These are phyloP conservation scores for Pocillopora meandrina DNA, from an alignment of 92 coral and sea anemone genomes.

Conservation along the genomic window DNA sequence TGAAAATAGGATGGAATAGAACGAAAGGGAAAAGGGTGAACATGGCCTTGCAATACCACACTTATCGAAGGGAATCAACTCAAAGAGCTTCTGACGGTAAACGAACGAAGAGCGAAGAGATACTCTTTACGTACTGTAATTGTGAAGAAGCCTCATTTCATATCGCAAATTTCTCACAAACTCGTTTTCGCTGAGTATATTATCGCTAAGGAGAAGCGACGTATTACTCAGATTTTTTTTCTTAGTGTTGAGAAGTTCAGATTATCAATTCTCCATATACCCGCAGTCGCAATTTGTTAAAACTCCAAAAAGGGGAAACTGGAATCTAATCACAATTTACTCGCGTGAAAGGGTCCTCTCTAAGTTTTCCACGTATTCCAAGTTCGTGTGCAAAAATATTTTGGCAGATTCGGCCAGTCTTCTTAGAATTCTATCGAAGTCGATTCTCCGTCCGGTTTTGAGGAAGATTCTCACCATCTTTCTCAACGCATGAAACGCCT, in stretches of 20 bases:
- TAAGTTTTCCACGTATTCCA: constrained; percentile 25
- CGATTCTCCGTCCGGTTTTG: constrained; percentile 59
- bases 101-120: background rate
- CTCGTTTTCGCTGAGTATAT: background rate
- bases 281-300: background rate
- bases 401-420: constrained; percentile 60
- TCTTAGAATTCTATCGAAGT: constrained; percentile 63
- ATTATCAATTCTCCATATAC: background rate
- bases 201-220: background rate
- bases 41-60: no score
- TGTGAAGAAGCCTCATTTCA: background rate
- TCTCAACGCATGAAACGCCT: constrained; percentile 56
- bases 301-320: background rate
- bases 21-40: no score
- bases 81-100: no score
- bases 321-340: background rate
- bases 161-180: background rate
- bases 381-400: constrained; percentile 43
- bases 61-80: no score
- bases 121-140: background rate
- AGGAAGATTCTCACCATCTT: constrained; percentile 62
- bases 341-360: constrained; percentile 29
- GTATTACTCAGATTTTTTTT: no score
- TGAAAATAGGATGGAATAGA: no score
- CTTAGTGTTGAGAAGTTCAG: no score